Evolutionary conservation across 2,888 invertebrate species (phyloP).

Genomic region (Eupithecia inturbata): DNA sequence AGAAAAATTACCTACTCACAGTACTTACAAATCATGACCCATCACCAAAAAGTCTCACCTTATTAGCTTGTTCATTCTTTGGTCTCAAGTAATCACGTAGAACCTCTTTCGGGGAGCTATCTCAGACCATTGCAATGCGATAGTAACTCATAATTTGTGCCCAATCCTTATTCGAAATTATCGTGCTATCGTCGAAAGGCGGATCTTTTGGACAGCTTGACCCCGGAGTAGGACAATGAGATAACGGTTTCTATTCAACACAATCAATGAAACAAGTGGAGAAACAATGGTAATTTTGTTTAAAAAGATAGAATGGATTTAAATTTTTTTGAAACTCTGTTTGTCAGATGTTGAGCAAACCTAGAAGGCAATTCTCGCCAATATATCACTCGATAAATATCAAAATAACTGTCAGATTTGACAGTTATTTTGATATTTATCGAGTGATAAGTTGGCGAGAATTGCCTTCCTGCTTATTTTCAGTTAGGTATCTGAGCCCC

Average conservation of each 20-base stretch:
- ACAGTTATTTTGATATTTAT: too few species aligned
- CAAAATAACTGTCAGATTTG: too few species aligned
- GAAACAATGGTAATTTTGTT: too few species aligned
- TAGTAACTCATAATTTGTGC: neutral
- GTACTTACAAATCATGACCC: neutral
- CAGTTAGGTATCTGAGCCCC: too few species aligned
- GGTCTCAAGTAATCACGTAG: neutral
- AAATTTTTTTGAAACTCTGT: too few species aligned
- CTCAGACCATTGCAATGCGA: neutral
- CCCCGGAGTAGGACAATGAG: conserved; percentile 32
- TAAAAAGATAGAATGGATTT: too few species aligned
- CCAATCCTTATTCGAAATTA: conserved; percentile 26
- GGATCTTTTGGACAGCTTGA: conserved; percentile 37
- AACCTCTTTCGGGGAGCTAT: neutral
- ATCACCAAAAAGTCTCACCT: neutral
- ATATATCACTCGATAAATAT: too few species aligned
- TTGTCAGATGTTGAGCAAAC: too few species aligned
- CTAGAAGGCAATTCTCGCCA: too few species aligned
- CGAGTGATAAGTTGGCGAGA: too few species aligned
- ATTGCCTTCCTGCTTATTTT: too few species aligned
- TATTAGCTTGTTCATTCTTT: neutral
- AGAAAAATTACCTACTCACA: too few species aligned
- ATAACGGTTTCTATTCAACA: conserved; percentile 18
- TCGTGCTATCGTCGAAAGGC: conserved; percentile 37
- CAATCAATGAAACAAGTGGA: neutral